A percentile compares a stretch with the other conserved stretches of the same genome.
These are phyloP conservation scores for Rhincodon typus DNA, from an alignment of 2,797 vertebrate species.

Conservation along the genomic window DNA sequence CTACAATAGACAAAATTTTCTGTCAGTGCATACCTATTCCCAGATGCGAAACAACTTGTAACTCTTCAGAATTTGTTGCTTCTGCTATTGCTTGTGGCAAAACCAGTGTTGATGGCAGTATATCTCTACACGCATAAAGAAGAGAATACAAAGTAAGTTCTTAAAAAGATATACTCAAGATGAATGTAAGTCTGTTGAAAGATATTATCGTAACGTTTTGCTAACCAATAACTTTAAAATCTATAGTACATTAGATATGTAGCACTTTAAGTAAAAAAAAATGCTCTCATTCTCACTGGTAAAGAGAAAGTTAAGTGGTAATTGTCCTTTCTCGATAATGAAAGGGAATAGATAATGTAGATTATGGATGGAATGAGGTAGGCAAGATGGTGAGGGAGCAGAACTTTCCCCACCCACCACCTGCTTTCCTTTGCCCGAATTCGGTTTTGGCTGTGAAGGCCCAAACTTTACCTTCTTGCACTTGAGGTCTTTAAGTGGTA, in stretches of 20 bases:
- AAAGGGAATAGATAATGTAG: too few species aligned
- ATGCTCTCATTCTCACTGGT: background rate
- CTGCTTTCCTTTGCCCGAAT: too few species aligned
- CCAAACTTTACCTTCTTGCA: too few species aligned
- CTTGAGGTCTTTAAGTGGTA: too few species aligned
- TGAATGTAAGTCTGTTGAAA: background rate
- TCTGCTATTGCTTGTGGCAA: conserved; percentile 73
- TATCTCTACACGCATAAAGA: conserved; percentile 66
- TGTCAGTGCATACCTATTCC: conserved; percentile 70
- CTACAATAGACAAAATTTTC: background rate
- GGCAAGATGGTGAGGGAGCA: too few species aligned
- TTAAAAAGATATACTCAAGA: background rate
- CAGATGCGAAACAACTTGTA: conserved; percentile 75
- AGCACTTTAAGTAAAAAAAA: background rate
- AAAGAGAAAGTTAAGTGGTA: background rate
- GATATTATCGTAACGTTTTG: background rate
- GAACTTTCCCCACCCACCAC: too few species aligned
- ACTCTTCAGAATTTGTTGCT: conserved; percentile 69
- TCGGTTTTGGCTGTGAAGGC: too few species aligned
- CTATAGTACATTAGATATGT: background rate
- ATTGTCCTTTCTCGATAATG: background rate
- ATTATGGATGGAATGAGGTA: too few species aligned
- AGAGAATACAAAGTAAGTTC: background rate
- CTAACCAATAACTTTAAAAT: background rate
- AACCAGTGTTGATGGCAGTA: conserved; percentile 73